Percentiles rank a stretch among this genome's conserved stretches.
Conservation (phyloP, 2,797 vertebrate genomes). For the Thaleichthys pacificus region DNA sequence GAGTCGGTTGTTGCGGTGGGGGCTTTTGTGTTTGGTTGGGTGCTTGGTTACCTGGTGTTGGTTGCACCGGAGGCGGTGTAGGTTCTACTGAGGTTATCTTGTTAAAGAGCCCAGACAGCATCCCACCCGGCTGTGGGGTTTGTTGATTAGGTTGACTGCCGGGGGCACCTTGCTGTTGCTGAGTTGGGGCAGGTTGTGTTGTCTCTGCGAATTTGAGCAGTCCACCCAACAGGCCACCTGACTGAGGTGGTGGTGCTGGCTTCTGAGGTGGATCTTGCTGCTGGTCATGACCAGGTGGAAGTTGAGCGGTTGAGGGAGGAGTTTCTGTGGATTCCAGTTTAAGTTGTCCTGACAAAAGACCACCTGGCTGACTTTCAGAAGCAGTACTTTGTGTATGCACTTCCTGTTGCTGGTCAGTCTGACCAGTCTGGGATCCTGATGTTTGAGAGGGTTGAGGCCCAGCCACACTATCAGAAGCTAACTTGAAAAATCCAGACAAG, state of each 20-base stretch:
- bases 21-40: constrained; percentile 43
- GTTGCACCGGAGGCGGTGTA: constrained; percentile 47
- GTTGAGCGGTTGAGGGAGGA: constrained; percentile 30
- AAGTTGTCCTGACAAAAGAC: constrained; percentile 57
- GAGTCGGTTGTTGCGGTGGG: constrained; percentile 10
- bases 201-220: constrained; percentile 78
- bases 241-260: constrained; percentile 42
- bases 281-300: constrained; percentile 39
- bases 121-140: constrained; percentile 65
- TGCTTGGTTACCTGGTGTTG: constrained; percentile 31
- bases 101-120: constrained; percentile 71
- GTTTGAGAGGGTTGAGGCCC: constrained; percentile 49
- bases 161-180: constrained; percentile 40
- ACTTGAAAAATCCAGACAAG: constrained; percentile 76
- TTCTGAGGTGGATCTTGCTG: constrained; percentile 30
- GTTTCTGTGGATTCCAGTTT: constrained; percentile 70
- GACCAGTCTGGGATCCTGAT: constrained; percentile 34
- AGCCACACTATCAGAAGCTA: constrained; percentile 63
- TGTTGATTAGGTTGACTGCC: constrained; percentile 50
- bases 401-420: constrained; percentile 26
- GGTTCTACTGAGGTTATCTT: constrained; percentile 65
- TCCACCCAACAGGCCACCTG: constrained; percentile 72
- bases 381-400: constrained; percentile 29
- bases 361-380: constrained; percentile 38
- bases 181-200: constrained; percentile 33